A percentile compares a stretch with the other conserved stretches of the same genome.
Evolutionary conservation across 2,888 invertebrate species (phyloP).

Genomic region (Lapara coniferarum): DNA sequence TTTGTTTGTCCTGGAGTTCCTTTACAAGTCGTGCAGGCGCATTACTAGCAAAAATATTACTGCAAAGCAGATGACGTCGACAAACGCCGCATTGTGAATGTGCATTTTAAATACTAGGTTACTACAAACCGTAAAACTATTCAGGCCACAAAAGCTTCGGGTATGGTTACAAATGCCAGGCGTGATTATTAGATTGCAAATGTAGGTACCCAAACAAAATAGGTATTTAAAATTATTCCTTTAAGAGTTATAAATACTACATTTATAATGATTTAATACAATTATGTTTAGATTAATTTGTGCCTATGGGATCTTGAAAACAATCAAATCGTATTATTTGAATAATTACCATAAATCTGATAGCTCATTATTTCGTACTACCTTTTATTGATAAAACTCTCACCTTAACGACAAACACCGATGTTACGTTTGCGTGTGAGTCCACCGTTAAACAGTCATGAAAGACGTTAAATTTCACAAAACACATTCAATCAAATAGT

Average conservation of each 20-base stretch:
- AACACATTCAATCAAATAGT: conserved; percentile 22
- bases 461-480: conserved; percentile 17
- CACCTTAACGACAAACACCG: conserved; percentile 27
- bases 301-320: too few relatives aligned
- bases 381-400: conserved; percentile 17
- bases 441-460: conserved; percentile 23
- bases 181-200: too few relatives aligned
- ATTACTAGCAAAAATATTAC: conserved; percentile 80
- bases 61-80: conserved; percentile 82
- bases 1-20: conserved; percentile 67
- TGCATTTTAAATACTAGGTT: conserved; percentile 77
- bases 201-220: too few relatives aligned
- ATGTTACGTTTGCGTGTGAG: conserved; percentile 24
- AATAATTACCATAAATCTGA: too few relatives aligned
- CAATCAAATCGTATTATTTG: too few relatives aligned
- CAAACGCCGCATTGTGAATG: conserved; percentile 79
- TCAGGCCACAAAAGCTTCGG: conserved; percentile 56
- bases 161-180: neutral
- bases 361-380: too few relatives aligned
- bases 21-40: conserved; percentile 75
- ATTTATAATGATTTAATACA: too few relatives aligned
- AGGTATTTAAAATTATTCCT: too few relatives aligned
- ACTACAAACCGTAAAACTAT: conserved; percentile 69
- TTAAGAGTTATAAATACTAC: too few relatives aligned
- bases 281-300: too few relatives aligned